Conservation (phyloP, 1,140 invertebrate genomes). For the Augochlora pura region DNA sequence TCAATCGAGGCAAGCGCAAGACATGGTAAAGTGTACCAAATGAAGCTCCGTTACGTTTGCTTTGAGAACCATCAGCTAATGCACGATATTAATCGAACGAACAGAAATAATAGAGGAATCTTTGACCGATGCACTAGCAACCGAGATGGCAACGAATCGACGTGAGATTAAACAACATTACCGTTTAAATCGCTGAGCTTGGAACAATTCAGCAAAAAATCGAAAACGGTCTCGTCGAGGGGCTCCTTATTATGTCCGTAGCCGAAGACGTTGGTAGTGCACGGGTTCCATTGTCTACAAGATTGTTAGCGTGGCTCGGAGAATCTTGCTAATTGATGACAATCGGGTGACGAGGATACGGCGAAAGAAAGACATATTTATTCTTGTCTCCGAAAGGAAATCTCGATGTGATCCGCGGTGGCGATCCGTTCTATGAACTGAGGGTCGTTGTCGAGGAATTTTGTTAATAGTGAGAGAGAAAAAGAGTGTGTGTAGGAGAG, state of each 20-base stretch:
- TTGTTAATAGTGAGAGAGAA: slow-evolving; percentile 13
- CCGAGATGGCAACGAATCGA: background rate
- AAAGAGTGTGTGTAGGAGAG: background rate
- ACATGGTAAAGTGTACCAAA: background rate
- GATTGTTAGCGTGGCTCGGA: background rate
- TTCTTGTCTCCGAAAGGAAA: slow-evolving; percentile 21
- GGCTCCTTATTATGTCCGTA: background rate
- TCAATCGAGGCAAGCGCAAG: background rate
- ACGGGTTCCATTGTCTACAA: background rate
- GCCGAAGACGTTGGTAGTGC: background rate
- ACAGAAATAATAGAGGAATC: background rate
- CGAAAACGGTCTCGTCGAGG: background rate
- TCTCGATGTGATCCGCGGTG: background rate
- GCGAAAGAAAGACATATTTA: background rate
- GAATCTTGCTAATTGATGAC: slow-evolving; percentile 7
- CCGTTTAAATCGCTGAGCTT: background rate
- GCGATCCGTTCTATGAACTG: background rate
- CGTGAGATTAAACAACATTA: background rate
- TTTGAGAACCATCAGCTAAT: background rate
- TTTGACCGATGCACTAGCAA: background rate
- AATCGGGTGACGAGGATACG: slow-evolving; percentile 28
- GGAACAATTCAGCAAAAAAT: background rate
- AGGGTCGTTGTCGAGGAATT: background rate
- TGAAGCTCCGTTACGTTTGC: background rate
- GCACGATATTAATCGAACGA: background rate